Evolutionary conservation across 2,113 vertebrate genomes (phyloP), one percentile per base, ranked within the genome.

Genomic region (Oncorhynchus keta): DNA sequence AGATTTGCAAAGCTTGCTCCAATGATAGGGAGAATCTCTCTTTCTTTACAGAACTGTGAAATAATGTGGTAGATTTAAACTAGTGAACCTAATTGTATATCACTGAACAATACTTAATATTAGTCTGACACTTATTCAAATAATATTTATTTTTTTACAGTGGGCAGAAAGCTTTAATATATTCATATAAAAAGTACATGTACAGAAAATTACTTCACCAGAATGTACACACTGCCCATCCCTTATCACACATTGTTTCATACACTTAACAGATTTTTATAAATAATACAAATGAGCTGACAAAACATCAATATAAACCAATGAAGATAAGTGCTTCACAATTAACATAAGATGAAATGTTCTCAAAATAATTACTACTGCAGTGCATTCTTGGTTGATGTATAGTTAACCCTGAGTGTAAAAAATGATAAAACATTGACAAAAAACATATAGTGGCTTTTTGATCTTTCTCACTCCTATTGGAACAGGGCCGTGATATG

Each of bases 251-350:
- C 5, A 49, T 45, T 45, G 39, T 70, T 39, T 45, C 68, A 70
- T 22, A 70, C 45, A 70, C n/a, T 24, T 48, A 70, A 24, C 67
- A 35, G 35, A 39, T 70, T 70, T 70, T 22, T 49, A 70, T 45
- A 69, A 69, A 69, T 45, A 48, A 32, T 70, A 4, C 45, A 48
- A 30, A 67, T 28, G 22, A 67, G 64, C 59, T 22, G 59, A 61
- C 59, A 61, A 66, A 66, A 66, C 26, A 12, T 66, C 39, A 49
- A 48, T 45, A 70, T n/a, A 22, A 45, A 14, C 22, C 20, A 45
- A 12, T n/a, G 30, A 45, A 45, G 39, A 11, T 24, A 49, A 70
- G 9, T 7, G 9, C 11, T 8, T 20, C 14, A 68, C 18, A n/a
- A 70, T 70, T 9, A 70, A 48, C n/a, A 24, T 2, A 24, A 24